Conservation (phyloP, 2,888 invertebrate genomes). For the Epistrophella euchroma region DNA sequence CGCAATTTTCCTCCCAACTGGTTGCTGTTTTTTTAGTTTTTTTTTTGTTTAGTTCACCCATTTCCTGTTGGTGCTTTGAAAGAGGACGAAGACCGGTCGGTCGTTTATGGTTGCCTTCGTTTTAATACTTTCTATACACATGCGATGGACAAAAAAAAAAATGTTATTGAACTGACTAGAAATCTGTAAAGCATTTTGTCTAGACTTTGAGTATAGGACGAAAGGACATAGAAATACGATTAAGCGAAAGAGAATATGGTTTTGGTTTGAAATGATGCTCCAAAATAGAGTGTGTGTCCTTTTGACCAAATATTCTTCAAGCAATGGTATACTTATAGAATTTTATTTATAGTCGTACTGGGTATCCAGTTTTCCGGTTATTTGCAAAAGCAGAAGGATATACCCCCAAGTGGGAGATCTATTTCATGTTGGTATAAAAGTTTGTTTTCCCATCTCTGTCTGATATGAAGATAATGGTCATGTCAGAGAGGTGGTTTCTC, state of each 20-base stretch:
- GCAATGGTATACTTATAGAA: conserved; percentile 7
- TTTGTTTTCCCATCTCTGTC: conserved; percentile 19
- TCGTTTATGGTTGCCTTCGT: not conserved
- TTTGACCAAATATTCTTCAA: conserved; percentile 47
- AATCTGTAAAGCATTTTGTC: conserved; percentile 71
- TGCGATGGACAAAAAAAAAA: not conserved
- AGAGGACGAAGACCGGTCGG: not conserved
- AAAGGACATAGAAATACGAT: conserved; percentile 16
- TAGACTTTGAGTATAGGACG: conserved; percentile 51
- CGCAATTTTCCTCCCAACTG: conserved; percentile 50
- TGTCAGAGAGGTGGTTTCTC: conserved; percentile 39
- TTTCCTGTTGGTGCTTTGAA: conserved; percentile 11
- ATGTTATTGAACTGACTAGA: conserved; percentile 66
- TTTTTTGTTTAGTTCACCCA: conserved; percentile 34
- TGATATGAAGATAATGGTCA: conserved; percentile 44
- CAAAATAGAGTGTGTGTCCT: conserved; percentile 29
- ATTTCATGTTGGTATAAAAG: conserved; percentile 36
- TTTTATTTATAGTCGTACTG: conserved; percentile 48
- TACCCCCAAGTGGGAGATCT: conserved; percentile 34
- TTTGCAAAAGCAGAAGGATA: conserved; percentile 62
- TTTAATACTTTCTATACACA: not conserved
- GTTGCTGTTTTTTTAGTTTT: conserved; percentile 35
- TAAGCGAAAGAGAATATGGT: not conserved
- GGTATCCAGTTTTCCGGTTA: conserved; percentile 64
- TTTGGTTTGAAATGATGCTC: conserved; percentile 10